Percentiles rank a stretch among this genome's conserved stretches.
Evolutionary conservation across 2,113 vertebrate genomes (phyloP).

Genomic region (Acrocephalus arundinaceus): DNA sequence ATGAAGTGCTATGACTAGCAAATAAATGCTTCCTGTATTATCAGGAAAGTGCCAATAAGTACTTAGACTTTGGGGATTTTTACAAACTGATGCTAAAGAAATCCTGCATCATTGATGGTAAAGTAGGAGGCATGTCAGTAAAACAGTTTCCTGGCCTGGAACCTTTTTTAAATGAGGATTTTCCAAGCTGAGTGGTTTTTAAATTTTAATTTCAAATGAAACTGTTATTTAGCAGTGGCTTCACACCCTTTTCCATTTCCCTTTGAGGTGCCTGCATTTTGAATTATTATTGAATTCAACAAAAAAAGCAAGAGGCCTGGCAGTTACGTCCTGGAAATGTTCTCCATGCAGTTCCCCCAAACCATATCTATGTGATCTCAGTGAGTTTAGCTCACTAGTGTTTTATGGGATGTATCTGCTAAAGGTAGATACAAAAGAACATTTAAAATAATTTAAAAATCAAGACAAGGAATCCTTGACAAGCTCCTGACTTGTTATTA

Average conservation of each 20-base stretch:
- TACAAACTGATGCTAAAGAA: neutral
- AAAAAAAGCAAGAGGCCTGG: neutral
- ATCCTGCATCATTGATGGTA: neutral
- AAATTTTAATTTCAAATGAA: neutral
- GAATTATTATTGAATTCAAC: neutral
- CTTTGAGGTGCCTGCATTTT: neutral
- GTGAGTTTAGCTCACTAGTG: neutral
- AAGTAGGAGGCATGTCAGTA: neutral
- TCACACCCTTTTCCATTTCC: neutral
- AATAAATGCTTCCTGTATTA: conserved; percentile 38
- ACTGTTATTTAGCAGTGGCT: neutral
- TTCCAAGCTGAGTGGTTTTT: neutral
- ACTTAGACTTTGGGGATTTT: conserved; percentile 30
- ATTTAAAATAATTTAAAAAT: neutral
- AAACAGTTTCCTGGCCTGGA: neutral
- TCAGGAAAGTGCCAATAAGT: conserved; percentile 1
- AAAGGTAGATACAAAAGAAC: neutral
- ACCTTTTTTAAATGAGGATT: neutral
- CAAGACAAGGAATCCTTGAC: neutral
- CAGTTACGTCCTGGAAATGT: neutral
- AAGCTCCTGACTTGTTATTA: neutral
- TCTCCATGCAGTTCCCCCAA: neutral
- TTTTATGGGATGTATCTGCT: neutral
- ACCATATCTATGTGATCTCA: neutral
- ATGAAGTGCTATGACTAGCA: conserved; percentile 15